phyloP scores from a whole-genome alignment of 2,888 invertebrate species.

The Tolmerus cingulatus region DNA sequence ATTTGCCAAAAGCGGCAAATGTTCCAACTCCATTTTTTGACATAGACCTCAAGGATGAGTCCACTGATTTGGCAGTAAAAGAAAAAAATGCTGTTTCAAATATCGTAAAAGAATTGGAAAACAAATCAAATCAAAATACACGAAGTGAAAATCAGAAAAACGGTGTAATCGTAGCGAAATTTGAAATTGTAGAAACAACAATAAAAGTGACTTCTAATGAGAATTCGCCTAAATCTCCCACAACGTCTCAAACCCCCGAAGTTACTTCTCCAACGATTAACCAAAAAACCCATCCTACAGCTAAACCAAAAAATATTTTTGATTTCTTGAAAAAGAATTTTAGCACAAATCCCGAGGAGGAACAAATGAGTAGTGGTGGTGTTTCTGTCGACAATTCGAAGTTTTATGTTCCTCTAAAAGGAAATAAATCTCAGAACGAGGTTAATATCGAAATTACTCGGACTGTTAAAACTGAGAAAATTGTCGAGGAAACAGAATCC shows the following conservation, averaged over 20 bases:
- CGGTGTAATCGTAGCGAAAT: slow-evolving; percentile 56
- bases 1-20: slow-evolving; percentile 33
- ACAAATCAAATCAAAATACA: background rate
- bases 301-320: slow-evolving; percentile 62
- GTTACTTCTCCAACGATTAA: slow-evolving; percentile 42
- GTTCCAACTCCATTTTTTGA: slow-evolving; percentile 45
- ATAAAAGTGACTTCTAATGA: slow-evolving; percentile 59
- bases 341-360: slow-evolving; percentile 52
- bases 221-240: slow-evolving; percentile 55
- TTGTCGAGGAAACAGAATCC: slow-evolving; percentile 57
- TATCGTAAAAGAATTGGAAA: background rate
- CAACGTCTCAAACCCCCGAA: background rate
- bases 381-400: slow-evolving; percentile 58
- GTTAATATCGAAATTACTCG: slow-evolving; percentile 60
- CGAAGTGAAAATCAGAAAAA: background rate
- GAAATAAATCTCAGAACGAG: slow-evolving; percentile 52
- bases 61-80: background rate
- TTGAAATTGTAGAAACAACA: slow-evolving; percentile 60
- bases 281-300: slow-evolving; percentile 45
- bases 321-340: slow-evolving; percentile 63
- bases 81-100: background rate
- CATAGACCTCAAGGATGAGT: slow-evolving; percentile 37
- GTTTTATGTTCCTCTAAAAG: slow-evolving; percentile 56
- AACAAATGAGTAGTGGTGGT: slow-evolving; percentile 1
- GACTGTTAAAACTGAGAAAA: slow-evolving; percentile 59